Evolutionary conservation across 1,140 invertebrate genomes (phyloP).

Genomic region (Chironomus tepperi): DNA sequence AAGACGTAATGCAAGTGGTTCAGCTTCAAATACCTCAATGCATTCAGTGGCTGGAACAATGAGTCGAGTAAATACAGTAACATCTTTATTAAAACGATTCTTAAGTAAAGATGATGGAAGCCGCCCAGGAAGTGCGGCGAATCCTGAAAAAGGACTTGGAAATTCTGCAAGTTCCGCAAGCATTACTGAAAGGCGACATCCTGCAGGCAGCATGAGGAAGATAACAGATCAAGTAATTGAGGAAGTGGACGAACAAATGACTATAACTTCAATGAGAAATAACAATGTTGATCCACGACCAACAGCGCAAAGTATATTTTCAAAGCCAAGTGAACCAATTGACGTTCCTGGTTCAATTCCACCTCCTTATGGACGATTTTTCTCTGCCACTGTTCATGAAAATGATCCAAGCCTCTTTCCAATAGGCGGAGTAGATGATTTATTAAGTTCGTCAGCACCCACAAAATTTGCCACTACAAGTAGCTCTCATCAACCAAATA

Average conservation of each 20-base stretch:
- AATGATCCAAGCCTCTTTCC: conserved; percentile 30
- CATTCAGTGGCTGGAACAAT: conserved; percentile 50
- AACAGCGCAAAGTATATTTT: conserved; percentile 48
- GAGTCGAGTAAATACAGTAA: conserved; percentile 60
- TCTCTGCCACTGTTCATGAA: conserved; percentile 31
- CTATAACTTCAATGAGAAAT: conserved; percentile 58
- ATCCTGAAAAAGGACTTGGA: conserved; percentile 35
- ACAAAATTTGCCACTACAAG: conserved; percentile 29
- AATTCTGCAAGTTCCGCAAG: conserved; percentile 36
- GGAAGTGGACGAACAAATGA: conserved; percentile 72
- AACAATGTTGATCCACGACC: conserved; percentile 46
- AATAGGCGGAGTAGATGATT: conserved; percentile 33
- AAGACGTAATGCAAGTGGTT: conserved; percentile 29
- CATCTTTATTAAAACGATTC: conserved; percentile 62
- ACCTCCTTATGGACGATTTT: conserved; percentile 32
- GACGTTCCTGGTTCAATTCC: conserved; percentile 37
- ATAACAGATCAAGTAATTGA: conserved; percentile 69
- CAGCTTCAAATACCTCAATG: conserved; percentile 43
- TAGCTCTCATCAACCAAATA: conserved; percentile 32
- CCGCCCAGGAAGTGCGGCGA: conserved; percentile 35
- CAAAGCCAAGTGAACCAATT: conserved; percentile 40
- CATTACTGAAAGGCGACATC: conserved; percentile 27
- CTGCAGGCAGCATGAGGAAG: conserved; percentile 52
- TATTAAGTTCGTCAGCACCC: conserved; percentile 35
- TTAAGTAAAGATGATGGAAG: conserved; percentile 60